Base-by-base conservation (phyloP, 1,140 invertebrate species). In the Spodoptera frugiperda region DNA sequence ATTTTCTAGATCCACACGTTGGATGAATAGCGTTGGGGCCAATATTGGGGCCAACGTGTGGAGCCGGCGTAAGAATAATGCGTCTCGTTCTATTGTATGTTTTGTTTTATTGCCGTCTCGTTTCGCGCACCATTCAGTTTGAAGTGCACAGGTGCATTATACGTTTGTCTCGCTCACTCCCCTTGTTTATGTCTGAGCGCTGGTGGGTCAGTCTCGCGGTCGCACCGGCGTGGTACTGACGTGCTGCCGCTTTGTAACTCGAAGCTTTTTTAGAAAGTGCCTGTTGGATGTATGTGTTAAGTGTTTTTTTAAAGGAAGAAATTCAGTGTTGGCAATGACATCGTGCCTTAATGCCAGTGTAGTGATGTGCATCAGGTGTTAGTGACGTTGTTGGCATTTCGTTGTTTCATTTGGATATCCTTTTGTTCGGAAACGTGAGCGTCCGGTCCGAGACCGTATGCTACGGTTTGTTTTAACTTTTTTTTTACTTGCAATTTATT, bases 81-180 rank as follows among this genome's bases (percentile, higher is more conserved):
- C 71, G 76, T 92, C 91, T 78, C 86, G 68, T 76, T 91, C 86
- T 84, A 77, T 78, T 87, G 81, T 90, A 89, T 71, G 79, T 73
- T 82, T 86, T 93, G 89, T 90, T 93, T 93, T 93, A 93, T 85
- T 79, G 75, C 74, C 73, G 57, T 90, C 85, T 76, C 83, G 68
- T 78, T 91, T 84, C 67, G 74, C 78, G 86, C 67, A 83, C 83
- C 90, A 91, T 89, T 93, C 90, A 89, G 84, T 87, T 88, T 88
- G 84, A 88, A 91, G 85, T 92, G 84, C 86, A 91, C 89, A 91
- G 89, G 89, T 92, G 89, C 86, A 87, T 77, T 67, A 51, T 88
- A 73, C 75, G 59, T 72, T 73, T 54, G 83, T 92, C 89, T 86
- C 91, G 82, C 76, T 92, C 84, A 55, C 85, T 70, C 89, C 33